Evolutionary conservation across 2,797 vertebrate genomes (phyloP).

Genomic region (Eleutherodactylus coqui): DNA sequence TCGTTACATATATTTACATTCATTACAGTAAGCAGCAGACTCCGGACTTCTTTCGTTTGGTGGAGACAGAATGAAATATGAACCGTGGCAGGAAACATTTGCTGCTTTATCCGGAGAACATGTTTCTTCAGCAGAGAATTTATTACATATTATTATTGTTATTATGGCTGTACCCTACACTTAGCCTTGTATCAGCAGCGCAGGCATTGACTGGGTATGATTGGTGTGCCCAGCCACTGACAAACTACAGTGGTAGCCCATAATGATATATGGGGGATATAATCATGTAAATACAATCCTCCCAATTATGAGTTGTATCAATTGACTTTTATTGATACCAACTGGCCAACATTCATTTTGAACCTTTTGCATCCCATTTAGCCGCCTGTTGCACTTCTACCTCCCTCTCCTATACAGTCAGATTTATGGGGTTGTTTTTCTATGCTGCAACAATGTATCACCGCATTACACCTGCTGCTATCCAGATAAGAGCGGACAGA

Average conservation of each 20-base stretch:
- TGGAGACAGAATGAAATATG: neutral
- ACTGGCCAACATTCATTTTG: no score
- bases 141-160: conserved; percentile 9
- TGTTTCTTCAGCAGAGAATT: neutral
- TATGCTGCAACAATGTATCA: no score
- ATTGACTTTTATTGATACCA: no score
- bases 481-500: no score
- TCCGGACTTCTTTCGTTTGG: neutral
- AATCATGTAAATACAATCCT: neutral
- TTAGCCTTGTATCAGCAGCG: neutral
- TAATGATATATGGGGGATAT: neutral
- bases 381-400: no score
- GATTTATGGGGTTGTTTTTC: no score
- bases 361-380: no score
- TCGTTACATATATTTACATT: conserved; percentile 13
- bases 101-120: neutral
- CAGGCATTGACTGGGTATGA: neutral
- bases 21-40: neutral
- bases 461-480: no score
- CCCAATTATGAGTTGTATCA: no score
- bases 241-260: neutral
- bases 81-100: neutral
- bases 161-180: neutral
- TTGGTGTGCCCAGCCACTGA: neutral
- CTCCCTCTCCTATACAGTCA: no score